Evolutionary conservation across 2,113 vertebrate species (phyloP), one percentile per base, ranked within the genome.

Genomic region (Myiagra hebetior): DNA sequence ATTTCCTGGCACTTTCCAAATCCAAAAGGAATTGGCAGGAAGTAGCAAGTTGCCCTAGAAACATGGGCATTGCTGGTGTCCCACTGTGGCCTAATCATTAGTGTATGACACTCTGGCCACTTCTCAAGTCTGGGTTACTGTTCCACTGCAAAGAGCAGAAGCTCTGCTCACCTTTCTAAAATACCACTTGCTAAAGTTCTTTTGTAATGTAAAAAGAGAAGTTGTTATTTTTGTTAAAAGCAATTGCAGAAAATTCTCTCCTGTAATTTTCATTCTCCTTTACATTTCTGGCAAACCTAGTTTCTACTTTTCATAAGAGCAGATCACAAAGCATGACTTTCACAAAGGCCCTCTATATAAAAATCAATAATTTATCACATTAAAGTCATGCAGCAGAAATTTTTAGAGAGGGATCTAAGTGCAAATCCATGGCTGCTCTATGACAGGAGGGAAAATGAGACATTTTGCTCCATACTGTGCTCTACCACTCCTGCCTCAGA

Each of bases 361-460:
- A 96, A 92, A 92, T 90, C 75, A 84, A 33, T 92, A 85, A 79
- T 79, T 95, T 92, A 88, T 87, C 78, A 77, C 73, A 53, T 87
- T 87, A 94, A 88, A 87, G 78, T 95, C 75, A 86, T 0, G 1
- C 75, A 96, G 63, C 1, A 3, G 74, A 91, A 67, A 27, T 52
- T 95, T 89, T 95, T 55, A 92, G 57, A 88, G 79, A 74, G 41
- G 27, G 56, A 60, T 90, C 56, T 79, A 76, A 91, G 93, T 72
- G 87, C 63, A 91, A 91, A 92, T 80, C 52, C 19, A 35, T 12
- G 44, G 69, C 39, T 88, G 50, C 57, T 83, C 46, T 84, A 65
- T 93, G 68, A 92, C 46, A 89, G 67, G 41, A 80, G 88, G 52
- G 72, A 92, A 95, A 92, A 89, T 81, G 59, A 85, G 55, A 80